These are phyloP conservation scores for Mobula birostris DNA, from an alignment of 2,113 vertebrate genomes.

Conservation along the genomic window DNA sequence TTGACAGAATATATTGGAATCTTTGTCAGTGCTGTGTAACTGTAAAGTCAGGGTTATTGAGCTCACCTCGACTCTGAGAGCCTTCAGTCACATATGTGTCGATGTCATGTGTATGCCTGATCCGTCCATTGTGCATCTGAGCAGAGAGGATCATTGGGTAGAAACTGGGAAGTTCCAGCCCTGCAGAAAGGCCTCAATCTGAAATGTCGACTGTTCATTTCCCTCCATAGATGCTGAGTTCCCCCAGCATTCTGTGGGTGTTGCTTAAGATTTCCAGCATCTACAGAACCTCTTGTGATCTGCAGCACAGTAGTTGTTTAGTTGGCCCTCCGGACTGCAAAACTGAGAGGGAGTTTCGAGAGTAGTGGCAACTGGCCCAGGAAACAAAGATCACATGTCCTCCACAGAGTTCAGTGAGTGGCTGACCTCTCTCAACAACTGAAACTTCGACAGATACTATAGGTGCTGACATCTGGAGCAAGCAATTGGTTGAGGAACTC, in stretches of 20 bases:
- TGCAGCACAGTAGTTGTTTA: background rate
- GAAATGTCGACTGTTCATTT: too few species aligned
- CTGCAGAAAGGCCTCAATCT: too few species aligned
- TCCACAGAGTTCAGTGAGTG: background rate
- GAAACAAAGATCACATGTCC: background rate
- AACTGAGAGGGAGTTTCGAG: background rate
- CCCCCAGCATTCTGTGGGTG: too few species aligned
- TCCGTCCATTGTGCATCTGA: background rate
- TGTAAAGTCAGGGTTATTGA: background rate
- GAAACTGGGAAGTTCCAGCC: background rate
- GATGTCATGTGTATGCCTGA: background rate
- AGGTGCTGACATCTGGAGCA: too few species aligned
- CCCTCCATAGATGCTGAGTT: too few species aligned
- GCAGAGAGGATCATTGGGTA: background rate
- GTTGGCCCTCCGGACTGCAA: background rate
- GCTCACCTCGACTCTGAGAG: background rate
- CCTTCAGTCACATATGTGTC: background rate
- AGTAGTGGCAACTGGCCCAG: background rate
- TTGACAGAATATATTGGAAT: background rate
- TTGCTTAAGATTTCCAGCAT: too few species aligned
- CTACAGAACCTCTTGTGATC: background rate
- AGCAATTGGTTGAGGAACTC: too few species aligned
- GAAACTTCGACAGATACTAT: too few species aligned
- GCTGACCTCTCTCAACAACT: background rate
- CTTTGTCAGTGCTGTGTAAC: background rate